These are phyloP conservation scores for Drosophila basisetae DNA, from an alignment of 2,888 invertebrate genomes.

Conservation along the genomic window DNA sequence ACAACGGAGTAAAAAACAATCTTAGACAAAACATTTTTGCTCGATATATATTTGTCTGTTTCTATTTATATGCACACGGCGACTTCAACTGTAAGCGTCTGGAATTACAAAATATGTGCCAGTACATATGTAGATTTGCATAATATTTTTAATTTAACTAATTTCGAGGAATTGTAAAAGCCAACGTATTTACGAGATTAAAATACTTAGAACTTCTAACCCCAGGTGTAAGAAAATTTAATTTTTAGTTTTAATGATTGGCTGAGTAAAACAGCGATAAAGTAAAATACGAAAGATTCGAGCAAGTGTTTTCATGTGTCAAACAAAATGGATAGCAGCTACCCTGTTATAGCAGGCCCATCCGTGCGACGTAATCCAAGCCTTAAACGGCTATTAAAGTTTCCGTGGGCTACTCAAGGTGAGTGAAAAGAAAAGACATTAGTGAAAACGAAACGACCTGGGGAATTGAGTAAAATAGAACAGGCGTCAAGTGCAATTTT, in stretches of 20 bases:
- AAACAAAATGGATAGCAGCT: slow-evolving; percentile 62
- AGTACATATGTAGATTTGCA: neutral
- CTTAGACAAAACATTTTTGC: neutral
- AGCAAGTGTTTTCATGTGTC: slow-evolving; percentile 21
- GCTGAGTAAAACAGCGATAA: neutral
- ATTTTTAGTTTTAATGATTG: neutral
- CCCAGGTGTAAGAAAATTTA: neutral
- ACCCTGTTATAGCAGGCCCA: slow-evolving; percentile 76
- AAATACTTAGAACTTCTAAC: neutral
- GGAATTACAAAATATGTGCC: neutral
- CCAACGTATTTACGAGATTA: neutral
- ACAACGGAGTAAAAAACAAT: slow-evolving; percentile 6
- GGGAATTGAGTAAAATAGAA: neutral
- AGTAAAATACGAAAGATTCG: slow-evolving; percentile 13
- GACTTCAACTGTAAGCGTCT: neutral
- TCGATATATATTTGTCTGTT: neutral
- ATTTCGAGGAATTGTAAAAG: neutral
- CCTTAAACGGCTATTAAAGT: slow-evolving; percentile 82
- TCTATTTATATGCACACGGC: neutral
- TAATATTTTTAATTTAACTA: neutral
- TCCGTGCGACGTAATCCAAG: slow-evolving; percentile 84
- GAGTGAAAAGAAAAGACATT: slow-evolving; percentile 53
- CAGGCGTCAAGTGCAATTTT: neutral
- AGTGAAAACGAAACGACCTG: neutral
- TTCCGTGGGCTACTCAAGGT: slow-evolving; percentile 84